Conservation (phyloP, 2,113 vertebrate species). For the Epinephelus moara region DNA sequence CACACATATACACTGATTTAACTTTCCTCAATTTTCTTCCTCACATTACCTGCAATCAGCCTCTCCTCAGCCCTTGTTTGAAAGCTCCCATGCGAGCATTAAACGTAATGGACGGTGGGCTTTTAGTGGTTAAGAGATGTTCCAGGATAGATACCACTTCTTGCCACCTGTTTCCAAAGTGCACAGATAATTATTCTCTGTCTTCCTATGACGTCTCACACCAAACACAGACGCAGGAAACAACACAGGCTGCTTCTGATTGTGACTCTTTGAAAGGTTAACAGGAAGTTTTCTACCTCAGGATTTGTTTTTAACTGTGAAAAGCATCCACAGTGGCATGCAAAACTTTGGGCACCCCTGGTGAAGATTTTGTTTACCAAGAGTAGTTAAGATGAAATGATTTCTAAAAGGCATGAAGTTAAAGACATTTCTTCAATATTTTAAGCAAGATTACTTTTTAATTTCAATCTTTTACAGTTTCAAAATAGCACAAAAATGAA, state of each 20-base stretch:
- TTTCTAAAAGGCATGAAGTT: too few species aligned
- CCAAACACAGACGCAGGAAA: slow-evolving; percentile 13
- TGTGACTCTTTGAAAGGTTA: background rate
- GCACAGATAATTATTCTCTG: background rate
- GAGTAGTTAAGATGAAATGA: too few species aligned
- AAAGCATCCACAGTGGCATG: background rate
- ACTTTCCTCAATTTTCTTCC: slow-evolving; percentile 2
- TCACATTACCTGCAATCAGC: background rate
- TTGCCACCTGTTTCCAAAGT: background rate
- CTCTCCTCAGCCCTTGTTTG: background rate
- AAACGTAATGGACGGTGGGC: background rate
- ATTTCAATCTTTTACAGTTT: too few species aligned
- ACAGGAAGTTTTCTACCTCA: background rate
- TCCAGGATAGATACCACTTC: background rate
- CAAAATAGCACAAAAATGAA: too few species aligned
- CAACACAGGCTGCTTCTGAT: background rate
- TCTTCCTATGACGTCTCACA: background rate
- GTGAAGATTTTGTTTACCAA: too few species aligned
- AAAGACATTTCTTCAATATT: too few species aligned
- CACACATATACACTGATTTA: background rate
- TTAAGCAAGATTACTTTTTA: too few species aligned
- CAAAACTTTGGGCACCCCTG: too few species aligned
- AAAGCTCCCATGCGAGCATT: background rate
- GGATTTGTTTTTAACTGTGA: background rate
- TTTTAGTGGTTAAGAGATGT: slow-evolving; percentile 3